A percentile compares a stretch with the other conserved stretches of the same genome.
Conservation (phyloP, 1,140 invertebrate species). For the Glomeris maerens region DNA sequence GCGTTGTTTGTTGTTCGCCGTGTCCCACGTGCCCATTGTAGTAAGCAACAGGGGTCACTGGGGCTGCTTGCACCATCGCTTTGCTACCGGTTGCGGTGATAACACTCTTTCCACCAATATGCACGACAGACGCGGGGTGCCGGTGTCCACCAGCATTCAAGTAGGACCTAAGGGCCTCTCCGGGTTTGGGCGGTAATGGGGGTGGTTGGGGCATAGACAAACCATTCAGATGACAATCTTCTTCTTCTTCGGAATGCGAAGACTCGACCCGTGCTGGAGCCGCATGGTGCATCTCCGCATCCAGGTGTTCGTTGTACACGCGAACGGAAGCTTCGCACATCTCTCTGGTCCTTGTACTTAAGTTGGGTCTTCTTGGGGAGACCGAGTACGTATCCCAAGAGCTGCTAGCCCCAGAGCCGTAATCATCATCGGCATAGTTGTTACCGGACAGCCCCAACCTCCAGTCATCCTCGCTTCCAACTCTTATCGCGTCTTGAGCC, state of each 20-base stretch:
- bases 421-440: slow-evolving; percentile 20
- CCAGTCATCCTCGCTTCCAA: not conserved
- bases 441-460: slow-evolving; percentile 14
- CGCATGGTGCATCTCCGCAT: slow-evolving; percentile 17
- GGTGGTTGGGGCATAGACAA: no score
- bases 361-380: slow-evolving; percentile 23
- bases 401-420: slow-evolving; percentile 18
- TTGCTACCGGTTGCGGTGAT: no score
- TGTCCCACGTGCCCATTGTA: no score
- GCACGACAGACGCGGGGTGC: no score
- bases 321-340: slow-evolving; percentile 30
- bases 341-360: slow-evolving; percentile 23
- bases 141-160: no score
- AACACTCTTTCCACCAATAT: no score
- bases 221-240: no score
- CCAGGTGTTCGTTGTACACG: slow-evolving; percentile 18
- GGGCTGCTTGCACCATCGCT: no score
- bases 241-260: slow-evolving; percentile 5
- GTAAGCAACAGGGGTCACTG: no score
- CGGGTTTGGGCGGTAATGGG: slow-evolving; percentile 12
- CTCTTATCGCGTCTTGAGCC: not conserved
- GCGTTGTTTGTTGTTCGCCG: no score
- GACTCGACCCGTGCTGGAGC: slow-evolving; percentile 15
- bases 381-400: slow-evolving; percentile 22
- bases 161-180: no score